Evolutionary conservation across 2,113 vertebrate genomes (phyloP), one percentile per base, ranked within the genome.

Genomic region (Entosphenus tridentatus): DNA sequence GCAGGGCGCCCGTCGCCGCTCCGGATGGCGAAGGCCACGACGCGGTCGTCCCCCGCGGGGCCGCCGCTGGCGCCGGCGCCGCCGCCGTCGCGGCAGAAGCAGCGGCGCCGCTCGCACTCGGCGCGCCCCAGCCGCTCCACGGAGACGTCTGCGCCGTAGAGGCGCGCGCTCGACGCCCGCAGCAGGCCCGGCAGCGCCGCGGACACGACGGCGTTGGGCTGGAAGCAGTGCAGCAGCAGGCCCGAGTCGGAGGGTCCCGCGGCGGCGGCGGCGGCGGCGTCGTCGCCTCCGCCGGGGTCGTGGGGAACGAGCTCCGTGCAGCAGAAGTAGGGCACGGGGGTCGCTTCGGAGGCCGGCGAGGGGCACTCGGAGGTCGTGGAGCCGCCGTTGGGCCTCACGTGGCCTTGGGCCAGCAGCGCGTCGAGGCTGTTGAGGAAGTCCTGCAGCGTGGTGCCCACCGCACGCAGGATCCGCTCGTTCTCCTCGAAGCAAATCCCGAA

Each of bases 371-470:
- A 16, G 62, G 62, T 65, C n/a, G n/a, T 65, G 62, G 62, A 65
- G 39, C 39, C 39, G 39, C 39, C 39, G 39, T 39, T 1, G 39
- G 39, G 39, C 39, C 39, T 39, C 8, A 65, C 18, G 62, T 89
- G 85, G 78, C 90, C 89, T 75, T 95, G 90, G 77, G 96, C 92
- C 78, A 97, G 80, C 75, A 98, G 82, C 75, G 93, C 89, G 67
- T 97, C 89, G 56, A 98, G 96, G 75, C 92, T 90, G 70, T 96
- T 97, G 77, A 98, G 96, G 78, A 98, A 98, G 78, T 97, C 93
- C 79, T 91, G 89, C 76, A 98, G 80, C 11, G 86, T 96, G 57
- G 88, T 83, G 8, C 89, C 92, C 3, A 98, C 85, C 18, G 93
- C 89, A 67, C 90, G 83, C 69, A 98, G 88, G 67, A 97, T 89